These are phyloP conservation scores for Vimba vimba DNA, from an alignment of 2,113 vertebrate genomes.

Conservation along the genomic window DNA sequence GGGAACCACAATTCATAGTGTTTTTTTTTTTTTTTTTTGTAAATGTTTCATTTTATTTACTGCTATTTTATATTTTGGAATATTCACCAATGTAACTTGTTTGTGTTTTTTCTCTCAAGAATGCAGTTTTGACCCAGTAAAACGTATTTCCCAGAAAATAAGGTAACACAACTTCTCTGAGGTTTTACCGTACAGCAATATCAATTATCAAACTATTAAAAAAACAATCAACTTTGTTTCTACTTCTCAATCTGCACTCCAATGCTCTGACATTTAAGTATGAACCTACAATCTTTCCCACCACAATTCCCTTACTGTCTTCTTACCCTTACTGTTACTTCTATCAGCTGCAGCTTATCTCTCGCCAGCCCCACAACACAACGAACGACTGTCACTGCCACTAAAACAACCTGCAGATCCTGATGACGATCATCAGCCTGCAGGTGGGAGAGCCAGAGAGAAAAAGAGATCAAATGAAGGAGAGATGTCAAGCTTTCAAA, in stretches of 20 bases:
- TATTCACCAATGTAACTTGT: too few species aligned
- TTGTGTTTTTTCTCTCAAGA: too few species aligned
- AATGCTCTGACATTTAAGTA: not conserved
- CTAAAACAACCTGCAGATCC: constrained; percentile 47
- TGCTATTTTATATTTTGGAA: too few species aligned
- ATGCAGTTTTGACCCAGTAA: too few species aligned
- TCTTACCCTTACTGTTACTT: not conserved
- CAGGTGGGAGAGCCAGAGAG: constrained; percentile 5
- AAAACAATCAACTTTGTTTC: too few species aligned
- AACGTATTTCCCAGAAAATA: too few species aligned
- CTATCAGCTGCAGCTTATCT: not conserved
- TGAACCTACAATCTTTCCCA: not conserved
- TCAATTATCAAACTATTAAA: too few species aligned
- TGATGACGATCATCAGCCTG: constrained; percentile 22
- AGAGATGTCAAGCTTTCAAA: constrained; percentile 30
- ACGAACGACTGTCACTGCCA: constrained; percentile 8
- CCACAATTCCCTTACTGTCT: not conserved
- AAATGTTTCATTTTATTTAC: too few species aligned
- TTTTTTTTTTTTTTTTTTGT: too few species aligned
- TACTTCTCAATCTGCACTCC: not conserved
- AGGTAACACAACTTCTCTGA: too few species aligned
- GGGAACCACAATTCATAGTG: too few species aligned
- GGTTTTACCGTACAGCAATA: too few species aligned
- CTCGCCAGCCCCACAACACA: constrained; percentile 28
- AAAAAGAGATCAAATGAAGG: constrained; percentile 29